Evolutionary conservation across 1,140 invertebrate species (phyloP).

Genomic region (Trialeurodes vaporariorum): DNA sequence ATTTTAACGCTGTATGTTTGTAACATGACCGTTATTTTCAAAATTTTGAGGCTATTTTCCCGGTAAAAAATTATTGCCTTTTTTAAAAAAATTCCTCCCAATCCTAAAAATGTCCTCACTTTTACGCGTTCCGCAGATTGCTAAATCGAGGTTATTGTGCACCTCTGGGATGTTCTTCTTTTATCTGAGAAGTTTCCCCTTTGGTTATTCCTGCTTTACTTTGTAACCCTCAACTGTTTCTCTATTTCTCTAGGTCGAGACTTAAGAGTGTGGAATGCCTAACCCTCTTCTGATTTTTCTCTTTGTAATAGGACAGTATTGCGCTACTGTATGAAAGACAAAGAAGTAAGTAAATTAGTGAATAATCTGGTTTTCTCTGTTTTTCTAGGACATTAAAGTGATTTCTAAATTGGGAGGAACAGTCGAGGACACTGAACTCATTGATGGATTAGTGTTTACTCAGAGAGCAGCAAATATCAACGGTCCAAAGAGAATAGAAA

Average conservation of each 20-base stretch:
- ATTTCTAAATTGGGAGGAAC: conserved; percentile 94
- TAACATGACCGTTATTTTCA: too few species aligned
- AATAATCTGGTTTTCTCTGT: conserved; percentile 8
- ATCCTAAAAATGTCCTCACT: too few species aligned
- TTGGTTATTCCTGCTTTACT: too few species aligned
- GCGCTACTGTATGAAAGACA: neutral
- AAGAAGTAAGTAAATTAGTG: neutral
- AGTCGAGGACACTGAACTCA: conserved; percentile 92
- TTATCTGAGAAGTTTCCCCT: too few species aligned
- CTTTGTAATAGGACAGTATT: neutral
- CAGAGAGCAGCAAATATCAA: conserved; percentile 80
- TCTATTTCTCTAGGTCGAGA: neutral
- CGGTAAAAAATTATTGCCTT: too few species aligned
- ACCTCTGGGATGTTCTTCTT: too few species aligned
- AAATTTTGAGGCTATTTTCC: too few species aligned
- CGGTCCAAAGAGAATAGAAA: conserved; percentile 87
- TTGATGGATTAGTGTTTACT: conserved; percentile 90
- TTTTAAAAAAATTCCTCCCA: too few species aligned
- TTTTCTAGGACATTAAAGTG: conserved; percentile 74
- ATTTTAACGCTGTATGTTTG: too few species aligned
- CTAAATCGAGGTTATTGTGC: too few species aligned
- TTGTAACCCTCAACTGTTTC: too few species aligned
- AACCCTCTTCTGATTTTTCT: neutral
- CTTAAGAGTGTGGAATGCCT: neutral
- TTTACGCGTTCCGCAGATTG: too few species aligned